Base-by-base conservation (phyloP, 2,797 vertebrate species). In the Selene dorsalis region DNA sequence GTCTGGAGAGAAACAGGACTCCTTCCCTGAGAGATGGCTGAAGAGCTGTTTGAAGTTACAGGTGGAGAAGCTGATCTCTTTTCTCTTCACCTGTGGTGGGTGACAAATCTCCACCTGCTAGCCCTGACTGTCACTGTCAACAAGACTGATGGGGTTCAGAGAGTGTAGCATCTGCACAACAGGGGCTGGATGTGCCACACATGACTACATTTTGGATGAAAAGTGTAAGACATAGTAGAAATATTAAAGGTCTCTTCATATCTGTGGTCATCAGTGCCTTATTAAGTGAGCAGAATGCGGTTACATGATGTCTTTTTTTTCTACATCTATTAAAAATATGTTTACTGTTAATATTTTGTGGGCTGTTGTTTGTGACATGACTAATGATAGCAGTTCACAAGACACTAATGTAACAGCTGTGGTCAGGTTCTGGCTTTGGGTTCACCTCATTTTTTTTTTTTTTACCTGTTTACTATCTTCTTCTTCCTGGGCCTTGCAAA, bases 401-500 rank as follows among this genome's bases (percentile, higher is more conserved):
- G 63, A 43, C 58, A 24, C 53, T 66, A 69, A 84, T 63, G 72
- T 73, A 56, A 86, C 64, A 58, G 4, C 45, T 75, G 73, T 68
- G 50, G 68, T 68, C 32, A 20, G 57, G 22, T 39, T 80, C 82
- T 55, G 82, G 78, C 63, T 85, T 82, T 84, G 28, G 57, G 57
- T 82, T 86, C 39, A 78, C 24, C 39, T 3, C 6, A 16, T 10
- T 52, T 18, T 35, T 64, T 35, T 75, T 79, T 83, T 84, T 69
- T 73, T 73, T 93, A 99, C 98, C 96, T 97, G 96, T 95, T 99
- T 99, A 88, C 92, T 97, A 95, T 96, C 98, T 82, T 99, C 98
- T 81, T 98, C 97, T 90, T 99, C 98, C 92, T 99, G 97, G 71
- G 96, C 97, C 92, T 97, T 99, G 92, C 98, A 95, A 88, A 99